Conservation (phyloP, 2,113 vertebrate species). For the Pangasianodon gigas region DNA sequence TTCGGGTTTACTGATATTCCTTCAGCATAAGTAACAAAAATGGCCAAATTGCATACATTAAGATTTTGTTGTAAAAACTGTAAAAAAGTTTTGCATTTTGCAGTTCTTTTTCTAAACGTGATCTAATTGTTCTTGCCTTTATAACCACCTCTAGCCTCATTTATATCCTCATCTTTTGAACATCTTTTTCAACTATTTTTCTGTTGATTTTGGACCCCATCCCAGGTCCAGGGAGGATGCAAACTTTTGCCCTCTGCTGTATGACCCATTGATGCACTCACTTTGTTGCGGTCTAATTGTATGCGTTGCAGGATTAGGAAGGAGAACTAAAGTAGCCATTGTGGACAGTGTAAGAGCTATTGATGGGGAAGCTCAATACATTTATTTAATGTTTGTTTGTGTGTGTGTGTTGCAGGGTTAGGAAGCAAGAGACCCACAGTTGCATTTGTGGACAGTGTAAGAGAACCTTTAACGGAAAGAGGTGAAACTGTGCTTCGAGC, state of each 20-base stretch:
- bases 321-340: not conserved
- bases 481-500: conserved; percentile 71
- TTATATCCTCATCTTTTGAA: not conserved
- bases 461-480: conserved; percentile 72
- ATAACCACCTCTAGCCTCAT: too few relatives aligned
- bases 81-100: not conserved
- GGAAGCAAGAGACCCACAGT: conserved; percentile 71
- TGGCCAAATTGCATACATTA: not conserved
- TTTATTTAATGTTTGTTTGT: not conserved
- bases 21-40: not conserved
- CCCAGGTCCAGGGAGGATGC: not conserved
- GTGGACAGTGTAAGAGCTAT: not conserved
- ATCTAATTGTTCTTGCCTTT: not conserved
- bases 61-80: not conserved
- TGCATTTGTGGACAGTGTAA: conserved; percentile 76
- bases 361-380: not conserved
- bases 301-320: not conserved
- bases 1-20: not conserved
- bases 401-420: conserved; percentile 69
- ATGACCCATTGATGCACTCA: not conserved
- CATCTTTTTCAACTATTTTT: too few relatives aligned
- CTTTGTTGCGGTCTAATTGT: not conserved
- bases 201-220: not conserved
- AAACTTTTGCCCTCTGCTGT: not conserved
- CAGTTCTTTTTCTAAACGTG: not conserved